Evolutionary conservation across 1,140 invertebrate genomes (phyloP), one percentile per base, ranked within the genome.

Genomic region (Copidosoma floridanum): DNA sequence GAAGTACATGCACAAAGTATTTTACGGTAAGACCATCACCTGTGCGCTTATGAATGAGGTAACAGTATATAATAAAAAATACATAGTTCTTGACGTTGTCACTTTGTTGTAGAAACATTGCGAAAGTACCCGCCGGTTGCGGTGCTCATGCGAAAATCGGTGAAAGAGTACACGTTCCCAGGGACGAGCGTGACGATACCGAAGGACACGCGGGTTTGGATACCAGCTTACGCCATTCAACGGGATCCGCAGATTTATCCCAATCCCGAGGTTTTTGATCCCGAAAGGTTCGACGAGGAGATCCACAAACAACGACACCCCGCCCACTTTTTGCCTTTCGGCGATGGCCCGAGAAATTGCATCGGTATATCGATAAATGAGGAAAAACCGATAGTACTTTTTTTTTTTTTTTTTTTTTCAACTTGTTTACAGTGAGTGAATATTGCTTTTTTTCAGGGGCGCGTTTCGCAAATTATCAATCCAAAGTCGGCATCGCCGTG

Each of bases 291-390:
- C 68, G 58, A 79, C 2, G 75, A 78, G 12, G 81, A 83, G 59
- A 78, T 80, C 48, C 65, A 73, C 21, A 56, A 74, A 20, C 71
- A 73, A 14, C 75, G 85, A 37, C 84, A 82, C 68, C 81, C 78
- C 2, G 84, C 81, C 64, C 69, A 83, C 0, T 89, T 84, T 65
- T 79, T 90, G 18, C 86, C 88, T 2, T 91, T 91, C 68, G 89
- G 88, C 35, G 85, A 87, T 51, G 89, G 88, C n/a, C 84, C 85
- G 0, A 77, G 87, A 50, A 84, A 84, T 68, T 85, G 85, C 66
- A 83, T 86, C 52, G 85, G 83, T 78, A 75, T 67, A 26, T 29
- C 7, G 11, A 12, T 7, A 23, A 41, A 18, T 23, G 24, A 53
- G 12, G 23, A 37, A n/a, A n/a, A n/a, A n/a, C n/a, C n/a, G n/a